Percentiles rank a stretch among this genome's conserved stretches.
Evolutionary conservation across 2,113 vertebrate species (phyloP).

Genomic region (Grammomys surdaster): DNA sequence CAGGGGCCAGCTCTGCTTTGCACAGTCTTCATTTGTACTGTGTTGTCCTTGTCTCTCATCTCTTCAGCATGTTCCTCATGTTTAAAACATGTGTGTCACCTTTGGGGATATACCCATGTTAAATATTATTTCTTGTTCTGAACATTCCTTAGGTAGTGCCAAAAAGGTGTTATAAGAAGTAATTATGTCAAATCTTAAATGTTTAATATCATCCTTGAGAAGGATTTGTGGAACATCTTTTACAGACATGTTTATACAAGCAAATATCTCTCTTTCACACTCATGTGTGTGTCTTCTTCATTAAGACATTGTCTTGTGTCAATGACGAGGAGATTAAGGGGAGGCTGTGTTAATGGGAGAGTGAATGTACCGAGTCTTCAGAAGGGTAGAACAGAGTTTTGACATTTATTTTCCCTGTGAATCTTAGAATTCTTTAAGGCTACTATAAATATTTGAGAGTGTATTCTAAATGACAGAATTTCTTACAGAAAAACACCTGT

Average conservation of each 20-base stretch:
- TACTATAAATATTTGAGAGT: not conserved
- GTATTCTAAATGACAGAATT: not conserved
- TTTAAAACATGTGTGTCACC: slow-evolving; percentile 43
- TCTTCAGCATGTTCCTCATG: not conserved
- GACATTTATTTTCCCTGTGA: not conserved
- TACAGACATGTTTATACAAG: not conserved
- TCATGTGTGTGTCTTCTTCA: not conserved
- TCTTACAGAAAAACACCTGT: slow-evolving; percentile 21
- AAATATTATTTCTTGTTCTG: slow-evolving; percentile 8
- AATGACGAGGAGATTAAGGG: too few relatives aligned
- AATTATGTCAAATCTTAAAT: slow-evolving; percentile 42
- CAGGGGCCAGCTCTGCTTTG: not conserved
- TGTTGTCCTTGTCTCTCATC: not conserved
- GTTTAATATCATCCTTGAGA: slow-evolving; percentile 27
- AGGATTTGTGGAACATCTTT: slow-evolving; percentile 54
- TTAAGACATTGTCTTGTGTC: not conserved
- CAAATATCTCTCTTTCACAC: not conserved
- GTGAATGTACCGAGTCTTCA: not conserved
- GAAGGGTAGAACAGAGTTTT: not conserved
- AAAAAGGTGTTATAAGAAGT: slow-evolving; percentile 5
- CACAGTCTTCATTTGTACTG: not conserved
- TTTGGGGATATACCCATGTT: not conserved
- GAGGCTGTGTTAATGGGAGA: not conserved
- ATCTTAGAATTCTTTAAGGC: slow-evolving; percentile 20
- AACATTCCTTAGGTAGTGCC: not conserved